Percentiles rank a stretch among this genome's conserved stretches.
These are phyloP conservation scores for Acanthosepion pharaonis DNA, from an alignment of 2,888 invertebrate genomes.

Conservation along the genomic window DNA sequence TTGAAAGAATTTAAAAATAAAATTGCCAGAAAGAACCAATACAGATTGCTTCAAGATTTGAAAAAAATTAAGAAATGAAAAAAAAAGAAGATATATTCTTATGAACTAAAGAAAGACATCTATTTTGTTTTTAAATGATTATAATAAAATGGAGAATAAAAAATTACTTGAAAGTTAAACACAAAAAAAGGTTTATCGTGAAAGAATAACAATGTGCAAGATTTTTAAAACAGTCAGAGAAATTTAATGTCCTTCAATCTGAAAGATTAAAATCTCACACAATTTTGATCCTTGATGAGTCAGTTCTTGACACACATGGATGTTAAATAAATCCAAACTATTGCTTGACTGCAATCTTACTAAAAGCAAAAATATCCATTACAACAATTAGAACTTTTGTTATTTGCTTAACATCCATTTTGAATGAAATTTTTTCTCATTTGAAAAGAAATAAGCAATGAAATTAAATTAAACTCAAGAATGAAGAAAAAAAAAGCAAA, in stretches of 20 bases:
- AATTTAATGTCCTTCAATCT: neutral
- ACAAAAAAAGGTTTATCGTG: no score
- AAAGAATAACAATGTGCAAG: neutral
- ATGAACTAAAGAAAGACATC: neutral
- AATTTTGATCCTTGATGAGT: neutral
- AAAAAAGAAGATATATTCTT: neutral
- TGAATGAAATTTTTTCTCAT: neutral
- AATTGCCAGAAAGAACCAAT: no score
- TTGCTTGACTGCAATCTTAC: neutral
- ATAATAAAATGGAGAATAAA: neutral
- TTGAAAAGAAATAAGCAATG: neutral
- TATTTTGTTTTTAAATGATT: neutral
- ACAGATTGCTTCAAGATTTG: no score
- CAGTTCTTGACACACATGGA: neutral
- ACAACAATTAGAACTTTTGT: slow-evolving; percentile 2
- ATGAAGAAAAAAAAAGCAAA: neutral
- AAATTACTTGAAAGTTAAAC: neutral
- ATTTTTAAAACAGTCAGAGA: neutral
- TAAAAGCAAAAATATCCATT: slow-evolving; percentile 17
- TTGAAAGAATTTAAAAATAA: no score
- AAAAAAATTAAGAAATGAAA: no score
- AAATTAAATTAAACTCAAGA: neutral
- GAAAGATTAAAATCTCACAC: neutral
- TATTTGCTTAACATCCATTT: neutral
- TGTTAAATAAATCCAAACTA: neutral